A percentile compares a stretch with the other conserved stretches of the same genome.
Conservation (phyloP, 2,888 invertebrate species). For the Melanchra persicariae region DNA sequence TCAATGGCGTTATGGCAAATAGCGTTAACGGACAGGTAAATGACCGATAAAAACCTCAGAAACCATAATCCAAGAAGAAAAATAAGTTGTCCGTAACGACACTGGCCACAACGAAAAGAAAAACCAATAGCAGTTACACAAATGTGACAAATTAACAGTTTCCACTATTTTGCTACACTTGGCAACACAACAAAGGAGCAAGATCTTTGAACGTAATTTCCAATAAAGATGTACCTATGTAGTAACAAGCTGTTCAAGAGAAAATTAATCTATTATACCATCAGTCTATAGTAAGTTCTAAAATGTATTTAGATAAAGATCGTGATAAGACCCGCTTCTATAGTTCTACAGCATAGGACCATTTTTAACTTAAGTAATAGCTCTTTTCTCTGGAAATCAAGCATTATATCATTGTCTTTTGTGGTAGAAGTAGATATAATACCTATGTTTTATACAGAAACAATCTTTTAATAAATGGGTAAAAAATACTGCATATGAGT, state of each 20-base stretch:
- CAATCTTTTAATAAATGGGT: too few species aligned
- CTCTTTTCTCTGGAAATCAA: constrained; percentile 1
- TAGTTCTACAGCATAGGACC: neutral
- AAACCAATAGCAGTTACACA: neutral
- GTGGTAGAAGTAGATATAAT: neutral
- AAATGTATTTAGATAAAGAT: constrained; percentile 4
- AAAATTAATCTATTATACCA: constrained; percentile 7
- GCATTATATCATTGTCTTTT: neutral
- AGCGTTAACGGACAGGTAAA: too few species aligned
- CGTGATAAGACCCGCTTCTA: neutral
- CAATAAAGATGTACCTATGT: constrained; percentile 10
- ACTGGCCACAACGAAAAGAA: neutral
- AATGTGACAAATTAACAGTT: constrained; percentile 4
- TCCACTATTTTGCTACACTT: too few species aligned
- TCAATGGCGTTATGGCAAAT: too few species aligned
- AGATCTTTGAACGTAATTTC: neutral
- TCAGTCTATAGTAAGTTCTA: neutral
- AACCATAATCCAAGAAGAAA: too few species aligned
- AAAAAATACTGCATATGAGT: too few species aligned
- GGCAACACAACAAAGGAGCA: constrained; percentile 1
- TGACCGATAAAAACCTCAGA: too few species aligned
- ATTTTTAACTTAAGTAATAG: neutral
- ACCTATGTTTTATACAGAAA: too few species aligned
- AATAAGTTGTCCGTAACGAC: neutral
- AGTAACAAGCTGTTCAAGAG: neutral